Conservation (phyloP, 1,140 invertebrate species). For the Trigoniulus corallinus region DNA sequence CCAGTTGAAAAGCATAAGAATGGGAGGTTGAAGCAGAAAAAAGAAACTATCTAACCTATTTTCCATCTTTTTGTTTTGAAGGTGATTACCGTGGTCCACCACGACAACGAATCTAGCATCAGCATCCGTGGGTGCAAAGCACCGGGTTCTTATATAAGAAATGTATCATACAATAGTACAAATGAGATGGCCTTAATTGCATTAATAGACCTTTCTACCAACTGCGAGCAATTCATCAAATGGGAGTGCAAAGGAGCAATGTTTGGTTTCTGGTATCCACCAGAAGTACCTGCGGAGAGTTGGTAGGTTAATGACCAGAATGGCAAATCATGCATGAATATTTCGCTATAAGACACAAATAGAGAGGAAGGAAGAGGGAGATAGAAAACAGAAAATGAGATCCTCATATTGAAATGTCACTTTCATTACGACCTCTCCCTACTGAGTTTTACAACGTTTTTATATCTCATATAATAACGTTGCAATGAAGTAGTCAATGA, state of each 20-base stretch:
- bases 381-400: too few relatives aligned
- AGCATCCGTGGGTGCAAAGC: slow-evolving; percentile 13
- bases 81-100: slow-evolving; percentile 16
- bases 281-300: slow-evolving; percentile 9
- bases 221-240: slow-evolving; percentile 18
- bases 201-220: slow-evolving; percentile 15
- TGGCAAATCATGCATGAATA: too few relatives aligned
- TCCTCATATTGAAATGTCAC: too few relatives aligned
- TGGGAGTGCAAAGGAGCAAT: slow-evolving; percentile 17
- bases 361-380: too few relatives aligned
- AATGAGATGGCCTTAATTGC: slow-evolving; percentile 9
- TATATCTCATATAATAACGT: too few relatives aligned
- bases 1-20: neutral
- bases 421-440: too few relatives aligned
- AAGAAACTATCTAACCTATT: neutral
- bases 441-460: too few relatives aligned
- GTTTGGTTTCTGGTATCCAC: slow-evolving; percentile 17
- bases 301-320: too few relatives aligned
- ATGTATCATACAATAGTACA: slow-evolving; percentile 12
- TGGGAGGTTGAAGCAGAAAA: neutral
- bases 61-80: neutral
- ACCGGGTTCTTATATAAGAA: slow-evolving; percentile 13
- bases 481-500: too few relatives aligned
- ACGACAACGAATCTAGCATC: slow-evolving; percentile 13
- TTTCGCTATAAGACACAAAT: too few relatives aligned